Evolutionary conservation across 30 jellyfish, hydroid and myxozoan genomes (phyloP), one percentile per base, ranked within the genome.

Genomic region (Aurelia aurita complex sp. Pacific): DNA sequence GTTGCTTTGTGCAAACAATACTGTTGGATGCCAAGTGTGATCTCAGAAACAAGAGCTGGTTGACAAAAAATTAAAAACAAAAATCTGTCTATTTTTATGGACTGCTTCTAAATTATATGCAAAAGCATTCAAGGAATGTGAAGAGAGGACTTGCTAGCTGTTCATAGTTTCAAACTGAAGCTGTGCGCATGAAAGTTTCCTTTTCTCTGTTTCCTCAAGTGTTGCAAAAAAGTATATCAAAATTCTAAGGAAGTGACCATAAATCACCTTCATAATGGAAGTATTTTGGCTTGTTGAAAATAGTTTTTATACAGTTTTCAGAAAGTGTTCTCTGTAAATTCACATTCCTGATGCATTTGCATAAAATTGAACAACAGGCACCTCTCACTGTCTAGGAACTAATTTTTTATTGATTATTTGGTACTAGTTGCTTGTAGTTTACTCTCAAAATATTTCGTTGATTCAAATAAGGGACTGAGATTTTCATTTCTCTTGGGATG

Each of bases 261-360:
- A 9, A 46, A 46, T 46, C 8, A 2, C 57, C 12, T 46, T 7
- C 8, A 46, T 46, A 0, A 46, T 46, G 13, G 57, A 46, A 46
- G 57, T 46, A 1, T 46, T 46, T 46, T 7, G 57, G 2, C 57
- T 6, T 1, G 52, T 0, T 46, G 2, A 1, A 9, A 46, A 46
- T 38, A 38, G 1, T 46, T 46, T 46, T 46, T 2, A 46, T 46
- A 9, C 57, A 46, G 13, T 46, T 7, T 46, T 46, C 38, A 63
- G 16, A 63, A 6, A 7, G 18, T 32, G 11, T 18, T 63, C 14
- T 0, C 36, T 0, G 10, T 10, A 18, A 63, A 23, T 7, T 23
- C 76, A 66, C 43, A 66, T 66, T 66, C 76, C 76, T 66, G 29
- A 23, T 66, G 76, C 76, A 0, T 66, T 66, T 66, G 76, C 43